These are phyloP conservation scores for Brotula barbata DNA, from an alignment of 2,797 vertebrate species.

Conservation along the genomic window DNA sequence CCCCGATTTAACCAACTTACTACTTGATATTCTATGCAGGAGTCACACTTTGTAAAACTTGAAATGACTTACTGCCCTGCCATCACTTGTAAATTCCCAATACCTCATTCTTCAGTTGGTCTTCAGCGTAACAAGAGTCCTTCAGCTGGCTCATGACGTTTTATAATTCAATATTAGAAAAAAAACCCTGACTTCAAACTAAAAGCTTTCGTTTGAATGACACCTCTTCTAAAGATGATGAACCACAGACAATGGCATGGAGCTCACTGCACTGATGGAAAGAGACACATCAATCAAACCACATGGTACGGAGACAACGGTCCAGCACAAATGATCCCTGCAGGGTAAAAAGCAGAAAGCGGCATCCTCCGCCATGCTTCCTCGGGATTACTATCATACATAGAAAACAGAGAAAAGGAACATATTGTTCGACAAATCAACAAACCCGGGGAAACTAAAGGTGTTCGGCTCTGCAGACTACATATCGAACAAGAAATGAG, in stretches of 20 bases:
- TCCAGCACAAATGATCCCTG: slow-evolving; percentile 9
- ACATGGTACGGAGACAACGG: slow-evolving; percentile 33
- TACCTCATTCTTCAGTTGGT: slow-evolving; percentile 75
- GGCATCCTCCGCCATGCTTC: not conserved
- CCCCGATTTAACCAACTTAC: slow-evolving; percentile 31
- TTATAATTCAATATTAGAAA: slow-evolving; percentile 46
- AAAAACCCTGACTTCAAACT: slow-evolving; percentile 73
- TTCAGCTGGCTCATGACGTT: slow-evolving; percentile 66
- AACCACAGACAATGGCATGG: slow-evolving; percentile 55
- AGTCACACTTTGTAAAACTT: slow-evolving; percentile 76
- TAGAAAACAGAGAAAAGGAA: no score
- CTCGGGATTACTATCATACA: no score
- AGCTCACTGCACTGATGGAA: slow-evolving; percentile 46
- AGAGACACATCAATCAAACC: slow-evolving; percentile 47
- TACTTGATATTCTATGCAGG: slow-evolving; percentile 69
- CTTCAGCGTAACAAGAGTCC: slow-evolving; percentile 68
- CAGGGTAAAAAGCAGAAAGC: slow-evolving; percentile 28
- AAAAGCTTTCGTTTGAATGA: slow-evolving; percentile 65
- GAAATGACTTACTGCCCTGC: slow-evolving; percentile 73
- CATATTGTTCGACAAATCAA: no score
- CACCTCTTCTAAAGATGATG: slow-evolving; percentile 69
- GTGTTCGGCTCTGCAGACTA: slow-evolving; percentile 22
- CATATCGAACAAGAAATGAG: slow-evolving; percentile 31
- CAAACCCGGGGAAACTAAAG: no score
- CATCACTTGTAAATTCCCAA: slow-evolving; percentile 71